Evolutionary conservation across 2,113 vertebrate species (phyloP), one percentile per base, ranked within the genome.

Genomic region (Maccullochella peelii): DNA sequence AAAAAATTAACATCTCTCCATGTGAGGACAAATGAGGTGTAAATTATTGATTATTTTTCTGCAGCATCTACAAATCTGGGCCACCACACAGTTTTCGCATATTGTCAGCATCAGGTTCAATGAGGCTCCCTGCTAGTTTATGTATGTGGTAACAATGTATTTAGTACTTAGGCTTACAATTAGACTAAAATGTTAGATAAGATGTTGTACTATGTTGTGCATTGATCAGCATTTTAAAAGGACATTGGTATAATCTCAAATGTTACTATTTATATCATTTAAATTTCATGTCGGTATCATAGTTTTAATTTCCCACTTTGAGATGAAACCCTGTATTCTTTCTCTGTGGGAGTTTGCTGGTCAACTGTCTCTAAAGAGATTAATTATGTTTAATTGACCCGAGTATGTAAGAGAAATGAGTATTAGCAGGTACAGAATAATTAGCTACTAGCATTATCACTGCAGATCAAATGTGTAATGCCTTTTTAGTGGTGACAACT

Each of bases 1-100:
- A 68, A 12, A 73, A 21, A 1, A 73, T n/a, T 42, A 77, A 70
- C 63, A 49, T 77, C 30, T 18, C 72, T 72, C 67, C 42, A 79
- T 61, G 38, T 23, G 49, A 61, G 11, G 72, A 84, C 81, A 86
- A 84, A 74, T 44, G 44, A 72, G 55, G 58, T 69, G 44, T 92
- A 55, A 66, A 92, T 90, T 80, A 89, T 84, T 80, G 61, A 92
- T 84, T 73, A 12, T 65, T 81, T 70, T 82, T 77, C 79, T 77
- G 80, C 84, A 85, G 71, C 65, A 3, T 40, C n/a, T 16, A 8
- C 30, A 78, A 72, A 86, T 84, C 86, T 77, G 72, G 82, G 86
- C 25, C 82, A 73, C 12, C 38, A n/a, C 20, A 50, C 47, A 75
- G 74, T 72, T 74, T 77, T 40, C 33, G 73, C 40, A 66, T 30